Evolutionary conservation across 1,140 invertebrate genomes (phyloP).

Genomic region (Bombus breviceps): DNA sequence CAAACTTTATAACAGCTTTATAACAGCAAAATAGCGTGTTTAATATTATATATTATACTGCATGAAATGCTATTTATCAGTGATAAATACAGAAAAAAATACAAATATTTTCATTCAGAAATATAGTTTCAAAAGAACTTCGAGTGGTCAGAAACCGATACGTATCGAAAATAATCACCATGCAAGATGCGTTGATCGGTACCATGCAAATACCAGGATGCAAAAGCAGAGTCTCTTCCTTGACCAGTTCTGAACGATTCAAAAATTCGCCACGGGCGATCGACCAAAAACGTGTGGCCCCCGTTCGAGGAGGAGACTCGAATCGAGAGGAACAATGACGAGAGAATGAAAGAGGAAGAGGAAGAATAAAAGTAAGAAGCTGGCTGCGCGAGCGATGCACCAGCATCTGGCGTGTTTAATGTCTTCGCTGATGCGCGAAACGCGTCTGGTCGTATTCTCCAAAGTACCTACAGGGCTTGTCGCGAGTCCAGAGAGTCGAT

Average conservation of each 20-base stretch:
- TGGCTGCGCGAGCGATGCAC: slow-evolving; percentile 50
- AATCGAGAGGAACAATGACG: slow-evolving; percentile 48
- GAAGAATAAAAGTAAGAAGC: slow-evolving; percentile 38
- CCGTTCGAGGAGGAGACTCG: slow-evolving; percentile 8
- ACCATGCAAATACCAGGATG: slow-evolving; percentile 14
- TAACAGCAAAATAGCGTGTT: too few species aligned
- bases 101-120: too few species aligned
- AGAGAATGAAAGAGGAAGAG: slow-evolving; percentile 2
- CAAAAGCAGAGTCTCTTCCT: not conserved
- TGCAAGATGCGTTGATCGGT: not conserved
- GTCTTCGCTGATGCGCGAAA: slow-evolving; percentile 76
- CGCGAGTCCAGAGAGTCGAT: slow-evolving; percentile 51
- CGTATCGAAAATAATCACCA: not conserved
- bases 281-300: slow-evolving; percentile 20
- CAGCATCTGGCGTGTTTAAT: slow-evolving; percentile 75
- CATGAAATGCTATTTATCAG: too few species aligned
- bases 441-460: slow-evolving; percentile 77
- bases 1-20: too few species aligned
- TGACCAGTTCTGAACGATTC: slow-evolving; percentile 4
- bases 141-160: too few species aligned
- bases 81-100: too few species aligned
- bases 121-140: not conserved
- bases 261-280: slow-evolving; percentile 28
- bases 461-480: slow-evolving; percentile 69
- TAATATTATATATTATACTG: too few species aligned